Evolutionary conservation across 2,888 invertebrate genomes (phyloP), one percentile per base, ranked within the genome.

Genomic region (Heliconius ismenius): DNA sequence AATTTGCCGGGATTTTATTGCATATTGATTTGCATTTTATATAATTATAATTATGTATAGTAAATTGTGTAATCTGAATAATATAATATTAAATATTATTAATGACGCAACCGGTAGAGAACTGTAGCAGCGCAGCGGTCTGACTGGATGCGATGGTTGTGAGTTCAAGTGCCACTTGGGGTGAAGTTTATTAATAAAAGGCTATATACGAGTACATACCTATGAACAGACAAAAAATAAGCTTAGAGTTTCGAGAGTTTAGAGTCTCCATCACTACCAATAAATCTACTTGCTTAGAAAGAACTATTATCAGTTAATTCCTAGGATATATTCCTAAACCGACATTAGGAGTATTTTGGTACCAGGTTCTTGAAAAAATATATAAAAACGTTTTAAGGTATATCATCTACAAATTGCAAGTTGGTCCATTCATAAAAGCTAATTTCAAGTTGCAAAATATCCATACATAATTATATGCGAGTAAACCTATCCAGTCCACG

Each of bases 401-500:
- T n/a, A 28, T 28, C 11, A 70, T 69, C 28, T 9, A 54, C 13
- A 54, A 58, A 13, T 32, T 58, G 32, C 54, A 32, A 54, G 32
- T 32, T 32, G 28, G 6, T 49, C 32, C 75, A 63, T 75, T 75
- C 75, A 70, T 64, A 70, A 69, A 75, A 75, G 63, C 63, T 70
- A 70, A 75, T 70, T 70, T 58, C 9, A 43, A 63, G 54, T 75
- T 70, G 54, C 72, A 65, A 73, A 76, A 73, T 26, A 43, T 73
- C 73, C 43, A 36, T 60, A 65, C 69, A 76, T 75, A 68, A 76
- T 64, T 76, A 54, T 64, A 36, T 73, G 39, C 49, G 49, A 68
- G 73, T 76, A 63, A 68, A 76, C 67, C 26, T 74, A 74, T 76
- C 76, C 67, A 73, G 76, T 68, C 62, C 76, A 76, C 60, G 76